These are phyloP conservation scores for Lasioglossum leucozonium DNA, from an alignment of 2,888 invertebrate species.

Conservation along the genomic window DNA sequence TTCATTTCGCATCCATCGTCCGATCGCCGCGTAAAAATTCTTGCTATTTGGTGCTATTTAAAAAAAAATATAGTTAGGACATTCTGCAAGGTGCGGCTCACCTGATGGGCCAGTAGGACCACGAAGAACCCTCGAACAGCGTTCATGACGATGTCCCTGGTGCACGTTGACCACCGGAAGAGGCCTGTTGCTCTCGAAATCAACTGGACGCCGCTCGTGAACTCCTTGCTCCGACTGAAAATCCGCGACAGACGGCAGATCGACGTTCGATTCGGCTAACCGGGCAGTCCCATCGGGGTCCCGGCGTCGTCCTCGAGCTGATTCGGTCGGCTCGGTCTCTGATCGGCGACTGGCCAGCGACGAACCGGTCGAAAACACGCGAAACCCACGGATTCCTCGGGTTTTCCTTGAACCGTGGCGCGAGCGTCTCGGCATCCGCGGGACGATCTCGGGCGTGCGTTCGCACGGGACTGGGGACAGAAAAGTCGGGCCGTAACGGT, in stretches of 20 bases:
- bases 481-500: conserved; percentile 80
- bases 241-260: neutral
- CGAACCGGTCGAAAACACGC: conserved; percentile 7
- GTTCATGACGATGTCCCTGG: conserved; percentile 61
- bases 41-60: no score
- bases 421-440: neutral
- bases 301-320: neutral
- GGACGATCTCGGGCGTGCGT: conserved; percentile 75
- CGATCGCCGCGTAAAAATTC: no score
- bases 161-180: neutral
- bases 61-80: no score
- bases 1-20: no score
- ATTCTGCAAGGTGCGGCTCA: conserved; percentile 47
- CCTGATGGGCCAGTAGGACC: conserved; percentile 63
- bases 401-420: conserved; percentile 28
- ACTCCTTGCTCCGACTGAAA: neutral
- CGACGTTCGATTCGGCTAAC: neutral
- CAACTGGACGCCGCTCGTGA: neutral
- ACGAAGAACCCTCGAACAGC: conserved; percentile 48
- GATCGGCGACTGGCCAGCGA: conserved; percentile 14
- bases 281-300: neutral
- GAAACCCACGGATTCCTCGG: conserved; percentile 13
- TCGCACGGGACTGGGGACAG: conserved; percentile 79
- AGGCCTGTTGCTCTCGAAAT: neutral
- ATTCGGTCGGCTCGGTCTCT: neutral